Percentiles rank a stretch among this genome's conserved stretches.
Evolutionary conservation across 2,888 invertebrate genomes (phyloP).

Genomic region (Eugnorisma glareosa): DNA sequence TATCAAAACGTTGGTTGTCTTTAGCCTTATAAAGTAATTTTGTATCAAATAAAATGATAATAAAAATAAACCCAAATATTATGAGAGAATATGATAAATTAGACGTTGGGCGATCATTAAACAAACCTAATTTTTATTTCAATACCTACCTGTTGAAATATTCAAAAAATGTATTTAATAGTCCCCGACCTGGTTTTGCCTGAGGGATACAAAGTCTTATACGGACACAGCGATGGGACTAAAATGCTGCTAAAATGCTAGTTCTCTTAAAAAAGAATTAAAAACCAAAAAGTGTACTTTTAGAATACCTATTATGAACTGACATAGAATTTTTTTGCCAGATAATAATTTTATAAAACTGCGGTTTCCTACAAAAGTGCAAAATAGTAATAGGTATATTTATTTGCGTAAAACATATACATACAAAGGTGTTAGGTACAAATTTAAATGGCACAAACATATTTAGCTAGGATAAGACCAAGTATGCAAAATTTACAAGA

Average conservation of each 20-base stretch:
- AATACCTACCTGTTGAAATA: slow-evolving; percentile 71
- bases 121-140: slow-evolving; percentile 74
- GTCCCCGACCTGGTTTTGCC: slow-evolving; percentile 73
- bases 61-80: slow-evolving; percentile 70
- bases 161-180: slow-evolving; percentile 77
- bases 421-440: no score
- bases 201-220: slow-evolving; percentile 65
- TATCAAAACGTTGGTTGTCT: neutral
- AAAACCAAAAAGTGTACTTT: neutral
- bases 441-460: no score
- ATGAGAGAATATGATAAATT: slow-evolving; percentile 75
- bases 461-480: no score
- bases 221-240: slow-evolving; percentile 46
- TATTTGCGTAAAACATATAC: no score
- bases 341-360: no score
- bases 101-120: slow-evolving; percentile 73
- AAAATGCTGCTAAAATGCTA: slow-evolving; percentile 72
- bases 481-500: no score
- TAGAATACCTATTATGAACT: neutral
- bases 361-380: no score
- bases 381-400: no score
- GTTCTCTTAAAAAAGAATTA: neutral
- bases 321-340: no score
- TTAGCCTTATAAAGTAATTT: slow-evolving; percentile 23
- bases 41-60: slow-evolving; percentile 46